phyloP scores from a whole-genome alignment of 2,113 vertebrate species.

The Salvelinus namaycush region DNA sequence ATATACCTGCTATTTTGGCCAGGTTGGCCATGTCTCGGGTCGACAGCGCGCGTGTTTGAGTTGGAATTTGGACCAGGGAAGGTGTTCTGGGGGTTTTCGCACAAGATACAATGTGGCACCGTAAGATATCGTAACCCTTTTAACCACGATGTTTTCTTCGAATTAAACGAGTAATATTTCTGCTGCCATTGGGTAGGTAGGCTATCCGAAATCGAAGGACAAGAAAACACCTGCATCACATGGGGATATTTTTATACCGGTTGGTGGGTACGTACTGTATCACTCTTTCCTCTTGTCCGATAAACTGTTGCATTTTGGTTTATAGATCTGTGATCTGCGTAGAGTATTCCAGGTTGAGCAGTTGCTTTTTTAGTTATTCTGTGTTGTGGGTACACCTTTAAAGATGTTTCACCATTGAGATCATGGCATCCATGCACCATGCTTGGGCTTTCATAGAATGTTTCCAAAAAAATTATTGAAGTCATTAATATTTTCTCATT shows the following conservation, averaged over 20 bases:
- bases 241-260: slow-evolving; percentile 45
- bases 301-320: neutral
- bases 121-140: neutral
- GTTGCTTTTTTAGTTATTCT: neutral
- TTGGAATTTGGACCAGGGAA: neutral
- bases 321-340: neutral
- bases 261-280: slow-evolving; percentile 34
- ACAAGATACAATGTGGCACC: neutral
- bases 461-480: neutral
- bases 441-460: neutral
- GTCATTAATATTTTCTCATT: neutral
- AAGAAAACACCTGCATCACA: slow-evolving; percentile 21
- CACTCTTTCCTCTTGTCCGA: neutral
- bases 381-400: neutral
- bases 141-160: neutral
- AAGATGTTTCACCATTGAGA: too few species aligned
- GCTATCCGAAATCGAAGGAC: slow-evolving; percentile 19
- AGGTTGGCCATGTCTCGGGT: neutral
- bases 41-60: neutral
- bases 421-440: too few species aligned
- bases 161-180: neutral
- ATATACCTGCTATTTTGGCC: neutral
- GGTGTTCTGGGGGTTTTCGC: too few species aligned
- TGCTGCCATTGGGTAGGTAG: neutral
- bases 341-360: too few species aligned